Evolutionary conservation across 1,140 invertebrate species (phyloP).

Genomic region (Drosophila cardini): DNA sequence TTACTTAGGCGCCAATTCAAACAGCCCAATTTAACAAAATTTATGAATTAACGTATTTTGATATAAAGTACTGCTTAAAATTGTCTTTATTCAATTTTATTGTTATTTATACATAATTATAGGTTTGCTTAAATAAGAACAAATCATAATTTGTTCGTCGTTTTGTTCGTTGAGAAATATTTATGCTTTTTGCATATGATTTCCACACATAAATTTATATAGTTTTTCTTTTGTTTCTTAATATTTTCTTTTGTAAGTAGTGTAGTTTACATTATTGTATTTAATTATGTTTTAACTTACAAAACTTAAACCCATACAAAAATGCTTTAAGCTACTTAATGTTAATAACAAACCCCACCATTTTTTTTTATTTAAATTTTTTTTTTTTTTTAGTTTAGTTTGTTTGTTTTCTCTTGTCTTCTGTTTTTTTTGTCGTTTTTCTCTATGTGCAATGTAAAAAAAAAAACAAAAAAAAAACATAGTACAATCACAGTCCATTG

Average conservation of each 20-base stretch:
- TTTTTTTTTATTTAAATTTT: conserved; percentile 52
- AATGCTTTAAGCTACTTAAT: conserved; percentile 78
- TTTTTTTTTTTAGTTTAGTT: conserved; percentile 32
- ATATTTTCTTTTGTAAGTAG: conserved; percentile 38
- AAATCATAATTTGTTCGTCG: conserved; percentile 56
- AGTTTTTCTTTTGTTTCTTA: conserved; percentile 16
- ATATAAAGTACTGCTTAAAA: neutral
- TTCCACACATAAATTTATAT: conserved; percentile 41
- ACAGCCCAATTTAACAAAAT: neutral
- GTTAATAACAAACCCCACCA: conserved; percentile 77
- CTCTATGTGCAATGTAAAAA: conserved; percentile 63
- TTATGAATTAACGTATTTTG: neutral
- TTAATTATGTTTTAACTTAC: conserved; percentile 79
- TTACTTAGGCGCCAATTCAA: conserved; percentile 9
- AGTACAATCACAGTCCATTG: conserved; percentile 81
- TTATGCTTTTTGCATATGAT: conserved; percentile 56
- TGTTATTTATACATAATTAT: conserved; percentile 67
- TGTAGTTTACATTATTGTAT: conserved; percentile 73
- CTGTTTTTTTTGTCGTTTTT: conserved; percentile 35
- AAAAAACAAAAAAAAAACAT: conserved; percentile 67
- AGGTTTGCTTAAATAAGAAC: conserved; percentile 61
- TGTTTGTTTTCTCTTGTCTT: conserved; percentile 27
- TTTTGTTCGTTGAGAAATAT: conserved; percentile 60
- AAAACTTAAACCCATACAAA: conserved; percentile 83
- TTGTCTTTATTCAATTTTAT: conserved; percentile 67